Percentiles rank a stretch among this genome's conserved stretches.
These are phyloP conservation scores for Parnassius orleans DNA, from an alignment of 2,888 invertebrate species.

Conservation along the genomic window DNA sequence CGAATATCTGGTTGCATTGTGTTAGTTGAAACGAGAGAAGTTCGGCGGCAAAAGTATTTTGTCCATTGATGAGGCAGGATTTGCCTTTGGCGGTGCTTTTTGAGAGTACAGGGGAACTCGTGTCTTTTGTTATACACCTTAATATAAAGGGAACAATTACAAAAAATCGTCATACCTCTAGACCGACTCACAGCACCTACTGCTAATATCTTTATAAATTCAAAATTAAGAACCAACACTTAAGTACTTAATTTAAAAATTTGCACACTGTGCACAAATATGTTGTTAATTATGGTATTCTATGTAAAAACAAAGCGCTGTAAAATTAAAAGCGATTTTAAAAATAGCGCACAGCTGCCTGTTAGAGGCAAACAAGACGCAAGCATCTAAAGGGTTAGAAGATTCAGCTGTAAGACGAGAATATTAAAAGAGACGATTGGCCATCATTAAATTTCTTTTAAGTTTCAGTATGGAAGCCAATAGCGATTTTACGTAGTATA, in stretches of 20 bases:
- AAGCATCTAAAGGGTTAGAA: slow-evolving; percentile 27
- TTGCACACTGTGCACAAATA: slow-evolving; percentile 24
- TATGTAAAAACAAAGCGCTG: slow-evolving; percentile 20
- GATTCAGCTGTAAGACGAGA: slow-evolving; percentile 5
- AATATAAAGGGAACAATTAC: slow-evolving; percentile 2
- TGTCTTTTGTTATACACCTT: slow-evolving; percentile 7
- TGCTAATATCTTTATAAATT: neutral
- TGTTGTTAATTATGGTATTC: slow-evolving; percentile 22
- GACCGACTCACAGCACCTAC: neutral
- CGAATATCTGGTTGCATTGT: slow-evolving; percentile 20
- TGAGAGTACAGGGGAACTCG: neutral
- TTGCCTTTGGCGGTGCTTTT: slow-evolving; percentile 10
- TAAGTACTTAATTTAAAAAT: slow-evolving; percentile 20
- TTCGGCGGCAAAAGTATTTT: slow-evolving; percentile 18
- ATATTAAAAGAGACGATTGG: neutral
- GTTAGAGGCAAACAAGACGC: slow-evolving; percentile 25
- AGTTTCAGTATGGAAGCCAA: no score
- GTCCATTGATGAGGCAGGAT: slow-evolving; percentile 6
- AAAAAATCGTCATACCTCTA: slow-evolving; percentile 9
- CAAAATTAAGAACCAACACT: neutral
- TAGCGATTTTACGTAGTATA: no score
- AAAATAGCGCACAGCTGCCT: slow-evolving; percentile 34
- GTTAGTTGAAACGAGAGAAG: slow-evolving; percentile 18
- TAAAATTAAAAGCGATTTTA: slow-evolving; percentile 28
- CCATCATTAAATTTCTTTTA: no score